Evolutionary conservation across 1,140 invertebrate genomes (phyloP).

Genomic region (Lerema accius): DNA sequence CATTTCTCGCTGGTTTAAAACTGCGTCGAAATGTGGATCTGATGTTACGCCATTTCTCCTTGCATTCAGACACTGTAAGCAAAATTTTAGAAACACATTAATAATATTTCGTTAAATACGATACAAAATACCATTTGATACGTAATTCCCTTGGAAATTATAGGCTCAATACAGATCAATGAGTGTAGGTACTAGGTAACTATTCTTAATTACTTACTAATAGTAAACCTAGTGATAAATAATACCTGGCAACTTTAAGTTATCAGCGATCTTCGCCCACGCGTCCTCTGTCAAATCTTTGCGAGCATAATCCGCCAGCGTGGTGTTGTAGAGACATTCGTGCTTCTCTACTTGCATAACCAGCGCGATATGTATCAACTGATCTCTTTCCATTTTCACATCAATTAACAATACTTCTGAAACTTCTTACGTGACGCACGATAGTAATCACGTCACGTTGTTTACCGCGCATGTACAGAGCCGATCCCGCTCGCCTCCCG

Average conservation of each 20-base stretch:
- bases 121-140: no score
- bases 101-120: no score
- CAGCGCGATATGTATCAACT: conserved; percentile 10
- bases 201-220: no score
- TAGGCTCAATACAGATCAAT: no score
- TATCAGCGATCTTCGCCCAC: conserved; percentile 9
- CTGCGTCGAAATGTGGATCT: conserved; percentile 16
- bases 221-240: no score
- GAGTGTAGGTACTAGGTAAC: no score
- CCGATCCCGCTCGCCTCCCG: not conserved
- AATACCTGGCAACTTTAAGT: conserved; percentile 18
- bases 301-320: conserved; percentile 14
- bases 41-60: conserved; percentile 24
- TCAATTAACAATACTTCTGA: not conserved
- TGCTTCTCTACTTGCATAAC: conserved; percentile 21
- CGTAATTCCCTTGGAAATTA: no score
- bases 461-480: not conserved
- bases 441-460: not conserved
- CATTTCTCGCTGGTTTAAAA: conserved; percentile 11
- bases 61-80: conserved; percentile 15
- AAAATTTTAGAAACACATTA: not conserved
- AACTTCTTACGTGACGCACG: no score
- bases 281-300: conserved; percentile 20
- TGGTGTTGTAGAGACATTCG: conserved; percentile 22
- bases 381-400: conserved; percentile 1